Evolutionary conservation across 2,888 invertebrate genomes (phyloP).

Genomic region (Patella ulyssiponensis): DNA sequence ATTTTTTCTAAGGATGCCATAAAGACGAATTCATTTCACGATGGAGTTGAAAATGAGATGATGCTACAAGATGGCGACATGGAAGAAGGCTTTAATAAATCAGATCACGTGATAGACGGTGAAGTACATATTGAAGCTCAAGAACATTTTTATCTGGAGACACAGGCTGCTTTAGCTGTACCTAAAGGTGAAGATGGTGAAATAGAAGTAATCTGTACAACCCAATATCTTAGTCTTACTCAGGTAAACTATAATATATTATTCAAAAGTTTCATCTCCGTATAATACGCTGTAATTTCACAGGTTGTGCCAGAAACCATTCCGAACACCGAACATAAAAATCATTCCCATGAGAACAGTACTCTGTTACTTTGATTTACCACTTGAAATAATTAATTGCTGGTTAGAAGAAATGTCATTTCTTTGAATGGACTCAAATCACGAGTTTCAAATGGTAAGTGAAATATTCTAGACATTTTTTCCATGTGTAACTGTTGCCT

Average conservation of each 20-base stretch:
- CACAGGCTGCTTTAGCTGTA: constrained; percentile 75
- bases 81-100: constrained; percentile 78
- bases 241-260: constrained; percentile 46
- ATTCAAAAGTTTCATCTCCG: neutral
- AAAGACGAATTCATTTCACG: constrained; percentile 37
- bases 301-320: neutral
- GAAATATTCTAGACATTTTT: too few species aligned
- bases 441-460: too few species aligned
- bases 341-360: too few species aligned
- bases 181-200: constrained; percentile 84
- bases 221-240: constrained; percentile 77
- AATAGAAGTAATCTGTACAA: constrained; percentile 86
- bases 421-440: too few species aligned
- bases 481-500: too few species aligned
- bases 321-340: neutral
- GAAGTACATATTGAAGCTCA: constrained; percentile 89
- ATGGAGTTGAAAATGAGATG: neutral
- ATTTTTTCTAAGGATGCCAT: constrained; percentile 46
- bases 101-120: constrained; percentile 85
- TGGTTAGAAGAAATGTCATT: constrained; percentile 11
- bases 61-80: constrained; percentile 76
- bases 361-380: too few species aligned
- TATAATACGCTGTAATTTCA: too few species aligned
- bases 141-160: constrained; percentile 97
- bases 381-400: too few species aligned